Conservation (phyloP, 92 coral and sea anemone species). For the Epizoanthus stellaris region DNA sequence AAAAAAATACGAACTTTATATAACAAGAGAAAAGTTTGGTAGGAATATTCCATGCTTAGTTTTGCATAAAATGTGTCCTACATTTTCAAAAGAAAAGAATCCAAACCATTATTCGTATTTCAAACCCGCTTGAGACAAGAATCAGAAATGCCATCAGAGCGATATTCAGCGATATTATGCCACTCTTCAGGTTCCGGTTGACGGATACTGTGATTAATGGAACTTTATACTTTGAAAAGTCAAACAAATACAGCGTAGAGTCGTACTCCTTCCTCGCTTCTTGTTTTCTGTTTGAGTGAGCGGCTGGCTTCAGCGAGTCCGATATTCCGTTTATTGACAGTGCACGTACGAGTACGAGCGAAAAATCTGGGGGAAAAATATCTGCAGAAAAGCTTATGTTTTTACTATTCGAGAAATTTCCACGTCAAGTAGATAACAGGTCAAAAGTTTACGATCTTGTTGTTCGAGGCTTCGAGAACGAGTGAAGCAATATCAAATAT, state of each 20-base stretch:
- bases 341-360: neutral
- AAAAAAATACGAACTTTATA: neutral
- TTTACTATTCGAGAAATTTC: neutral
- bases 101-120: neutral
- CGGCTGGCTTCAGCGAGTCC: too few relatives aligned
- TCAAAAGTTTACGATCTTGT: neutral
- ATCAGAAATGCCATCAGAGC: neutral
- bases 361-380: neutral
- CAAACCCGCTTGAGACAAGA: neutral
- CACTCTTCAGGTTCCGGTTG: neutral
- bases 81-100: neutral
- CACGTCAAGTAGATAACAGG: neutral
- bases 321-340: neutral
- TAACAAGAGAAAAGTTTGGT: neutral
- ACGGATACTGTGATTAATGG: too few relatives aligned
- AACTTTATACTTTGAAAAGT: too few relatives aligned
- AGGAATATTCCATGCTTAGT: neutral
- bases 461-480: neutral
- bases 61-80: neutral
- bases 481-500: neutral
- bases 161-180: neutral
- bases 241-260: too few relatives aligned
- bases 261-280: too few relatives aligned
- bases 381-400: neutral
- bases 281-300: too few relatives aligned